Evolutionary conservation across 2,888 invertebrate genomes (phyloP).

Genomic region (Crematogaster levior): DNA sequence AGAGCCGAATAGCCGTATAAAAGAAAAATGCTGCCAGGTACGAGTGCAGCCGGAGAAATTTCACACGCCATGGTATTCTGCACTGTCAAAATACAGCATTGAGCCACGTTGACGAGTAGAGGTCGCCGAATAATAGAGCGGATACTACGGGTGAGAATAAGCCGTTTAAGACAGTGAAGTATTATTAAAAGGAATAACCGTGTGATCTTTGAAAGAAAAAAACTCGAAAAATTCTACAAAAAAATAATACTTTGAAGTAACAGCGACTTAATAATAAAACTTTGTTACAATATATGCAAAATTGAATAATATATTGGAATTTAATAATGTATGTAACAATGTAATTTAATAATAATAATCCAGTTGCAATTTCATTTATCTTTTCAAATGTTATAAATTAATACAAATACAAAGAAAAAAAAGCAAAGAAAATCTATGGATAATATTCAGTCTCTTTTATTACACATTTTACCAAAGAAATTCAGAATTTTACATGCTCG

Average conservation of each 20-base stretch:
- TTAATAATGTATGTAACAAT: too few relatives aligned
- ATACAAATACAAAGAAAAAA: background rate
- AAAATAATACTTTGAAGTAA: background rate
- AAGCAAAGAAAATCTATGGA: background rate
- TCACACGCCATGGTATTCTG: slow-evolving; percentile 81
- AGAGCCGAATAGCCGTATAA: slow-evolving; percentile 27
- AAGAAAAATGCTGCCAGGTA: slow-evolving; percentile 38
- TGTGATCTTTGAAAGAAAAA: background rate
- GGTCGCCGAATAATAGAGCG: slow-evolving; percentile 43
- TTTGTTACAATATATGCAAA: background rate
- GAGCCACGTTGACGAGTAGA: slow-evolving; percentile 69
- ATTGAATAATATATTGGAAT: background rate
- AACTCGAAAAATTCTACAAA: background rate
- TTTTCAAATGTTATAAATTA: background rate
- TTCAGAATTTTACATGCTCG: background rate
- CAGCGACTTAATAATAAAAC: background rate
- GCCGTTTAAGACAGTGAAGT: slow-evolving; percentile 20
- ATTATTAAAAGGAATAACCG: background rate
- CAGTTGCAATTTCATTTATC: background rate
- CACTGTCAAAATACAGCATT: slow-evolving; percentile 83
- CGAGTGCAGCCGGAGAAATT: slow-evolving; percentile 76
- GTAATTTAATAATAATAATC: too few relatives aligned
- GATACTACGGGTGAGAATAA: slow-evolving; percentile 50
- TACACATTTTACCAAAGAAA: background rate
- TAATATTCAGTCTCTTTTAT: background rate